These are phyloP conservation scores for Chrysaora quinquecirrha DNA, from an alignment of 30 jellyfish, hydroid and myxozoan species.

Conservation along the genomic window DNA sequence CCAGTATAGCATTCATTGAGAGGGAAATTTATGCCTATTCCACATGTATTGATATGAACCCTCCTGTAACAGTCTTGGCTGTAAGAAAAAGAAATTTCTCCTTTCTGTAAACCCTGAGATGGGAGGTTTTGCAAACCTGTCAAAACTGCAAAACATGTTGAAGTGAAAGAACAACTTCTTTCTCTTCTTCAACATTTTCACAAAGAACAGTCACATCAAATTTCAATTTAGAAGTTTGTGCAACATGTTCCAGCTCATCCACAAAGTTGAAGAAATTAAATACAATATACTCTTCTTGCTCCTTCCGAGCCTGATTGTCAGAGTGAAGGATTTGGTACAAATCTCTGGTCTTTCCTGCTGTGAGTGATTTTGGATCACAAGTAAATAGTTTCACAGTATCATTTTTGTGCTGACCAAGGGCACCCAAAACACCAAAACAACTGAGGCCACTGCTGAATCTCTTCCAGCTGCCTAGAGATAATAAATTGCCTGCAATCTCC, in stretches of 20 bases:
- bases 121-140: neutral
- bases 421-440: neutral
- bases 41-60: neutral
- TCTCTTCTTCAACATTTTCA: neutral
- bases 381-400: neutral
- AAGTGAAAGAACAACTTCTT: neutral
- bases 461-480: constrained; percentile 7
- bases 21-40: neutral
- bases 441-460: neutral
- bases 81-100: neutral
- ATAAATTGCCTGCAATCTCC: neutral
- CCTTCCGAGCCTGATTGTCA: neutral
- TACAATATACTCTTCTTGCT: neutral
- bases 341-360: constrained; percentile 2
- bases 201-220: neutral
- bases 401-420: neutral
- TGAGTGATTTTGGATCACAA: neutral
- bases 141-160: neutral
- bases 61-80: neutral
- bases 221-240: neutral
- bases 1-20: neutral
- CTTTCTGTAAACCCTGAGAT: neutral
- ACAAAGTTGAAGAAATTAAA: neutral
- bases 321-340: neutral
- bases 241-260: neutral